A percentile compares a stretch with the other conserved stretches of the same genome.
phyloP scores from a whole-genome alignment of 2,888 invertebrate species.

The Stenolophus ochropezus region DNA sequence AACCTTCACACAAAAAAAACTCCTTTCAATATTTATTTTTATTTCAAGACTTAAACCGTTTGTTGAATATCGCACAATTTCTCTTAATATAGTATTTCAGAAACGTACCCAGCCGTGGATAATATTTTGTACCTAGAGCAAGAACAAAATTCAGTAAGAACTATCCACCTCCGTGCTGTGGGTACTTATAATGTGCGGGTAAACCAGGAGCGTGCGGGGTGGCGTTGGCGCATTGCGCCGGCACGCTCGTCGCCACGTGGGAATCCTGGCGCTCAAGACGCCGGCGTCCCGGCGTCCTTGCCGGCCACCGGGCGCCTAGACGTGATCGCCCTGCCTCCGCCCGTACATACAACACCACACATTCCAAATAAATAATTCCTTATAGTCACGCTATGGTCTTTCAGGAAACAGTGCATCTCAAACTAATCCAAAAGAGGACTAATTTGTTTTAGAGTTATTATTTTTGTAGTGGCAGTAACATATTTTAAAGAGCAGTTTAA shows the following conservation, averaged over 20 bases:
- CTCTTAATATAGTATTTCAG: too few species aligned
- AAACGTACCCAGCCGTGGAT: too few species aligned
- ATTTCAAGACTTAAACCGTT: too few species aligned
- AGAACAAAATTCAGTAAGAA: not conserved
- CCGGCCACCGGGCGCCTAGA: not conserved
- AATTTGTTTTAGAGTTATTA: too few species aligned
- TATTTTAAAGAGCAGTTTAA: too few species aligned
- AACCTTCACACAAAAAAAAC: too few species aligned
- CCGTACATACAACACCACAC: conserved; percentile 62
- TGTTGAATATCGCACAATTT: too few species aligned
- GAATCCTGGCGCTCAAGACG: not conserved
- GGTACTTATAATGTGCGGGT: too few species aligned
- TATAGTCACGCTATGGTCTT: conserved; percentile 62
- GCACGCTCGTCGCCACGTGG: not conserved
- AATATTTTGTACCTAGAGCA: not conserved
- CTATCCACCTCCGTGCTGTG: too few species aligned
- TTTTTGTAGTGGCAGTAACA: too few species aligned
- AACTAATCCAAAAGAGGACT: too few species aligned
- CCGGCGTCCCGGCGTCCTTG: conserved; percentile 3
- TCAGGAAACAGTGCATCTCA: conserved; percentile 7
- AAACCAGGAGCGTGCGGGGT: not conserved
- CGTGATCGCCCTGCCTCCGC: not conserved
- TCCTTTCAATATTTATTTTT: too few species aligned
- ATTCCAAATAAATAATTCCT: conserved; percentile 64
- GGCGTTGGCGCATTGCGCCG: conserved; percentile 5